phyloP scores from a whole-genome alignment of 2,797 vertebrate genomes.

The Periparus ater region DNA sequence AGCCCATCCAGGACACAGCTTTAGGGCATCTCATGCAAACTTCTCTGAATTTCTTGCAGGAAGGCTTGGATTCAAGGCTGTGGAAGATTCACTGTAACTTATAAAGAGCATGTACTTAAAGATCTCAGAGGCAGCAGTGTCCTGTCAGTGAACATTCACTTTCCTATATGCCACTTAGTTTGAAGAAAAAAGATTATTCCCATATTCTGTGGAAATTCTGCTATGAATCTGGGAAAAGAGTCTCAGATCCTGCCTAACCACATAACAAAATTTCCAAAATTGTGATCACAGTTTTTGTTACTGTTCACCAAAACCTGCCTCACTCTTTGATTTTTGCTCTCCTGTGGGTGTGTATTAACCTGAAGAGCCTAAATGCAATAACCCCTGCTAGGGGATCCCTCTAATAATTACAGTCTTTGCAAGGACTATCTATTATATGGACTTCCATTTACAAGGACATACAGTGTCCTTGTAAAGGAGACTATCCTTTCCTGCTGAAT shows the following conservation, averaged over 20 bases:
- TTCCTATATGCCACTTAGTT: neutral
- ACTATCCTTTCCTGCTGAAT: neutral
- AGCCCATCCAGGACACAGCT: neutral
- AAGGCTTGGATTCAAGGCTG: neutral
- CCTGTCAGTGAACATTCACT: neutral
- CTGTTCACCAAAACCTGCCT: neutral
- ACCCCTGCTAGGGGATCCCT: neutral
- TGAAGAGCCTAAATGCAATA: neutral
- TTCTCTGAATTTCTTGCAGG: neutral
- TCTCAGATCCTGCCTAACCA: neutral
- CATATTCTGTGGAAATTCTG: neutral
- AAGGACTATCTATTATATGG: no score
- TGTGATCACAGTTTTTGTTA: neutral
- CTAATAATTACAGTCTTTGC: neutral
- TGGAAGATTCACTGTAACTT: neutral
- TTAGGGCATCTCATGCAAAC: neutral
- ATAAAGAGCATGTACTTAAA: neutral
- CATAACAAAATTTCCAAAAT: neutral
- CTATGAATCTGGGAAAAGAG: neutral
- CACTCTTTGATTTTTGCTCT: neutral
- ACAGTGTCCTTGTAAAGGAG: neutral
- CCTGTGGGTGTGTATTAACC: neutral
- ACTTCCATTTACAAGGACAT: no score
- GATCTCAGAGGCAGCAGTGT: neutral
- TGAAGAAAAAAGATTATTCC: neutral